A percentile compares a stretch with the other conserved stretches of the same genome.
Conservation (phyloP, 1,140 invertebrate species). For the Xylocopa sonorina region DNA sequence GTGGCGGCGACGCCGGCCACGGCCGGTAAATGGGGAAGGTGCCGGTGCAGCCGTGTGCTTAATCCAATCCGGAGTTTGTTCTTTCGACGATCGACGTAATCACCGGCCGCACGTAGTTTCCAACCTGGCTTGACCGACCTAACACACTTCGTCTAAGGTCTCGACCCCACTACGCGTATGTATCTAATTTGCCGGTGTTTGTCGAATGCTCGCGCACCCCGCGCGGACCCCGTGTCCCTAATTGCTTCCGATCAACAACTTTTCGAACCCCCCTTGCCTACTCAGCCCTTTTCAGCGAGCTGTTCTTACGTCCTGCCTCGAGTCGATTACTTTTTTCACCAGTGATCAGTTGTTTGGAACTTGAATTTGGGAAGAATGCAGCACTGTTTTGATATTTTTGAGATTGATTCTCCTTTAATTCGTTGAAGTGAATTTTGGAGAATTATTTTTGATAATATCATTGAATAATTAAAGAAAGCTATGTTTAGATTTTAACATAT, state of each 20-base stretch:
- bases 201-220: constrained; percentile 49
- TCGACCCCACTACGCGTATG: constrained; percentile 56
- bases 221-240: constrained; percentile 45
- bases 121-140: constrained; percentile 59
- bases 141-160: constrained; percentile 69
- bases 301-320: not conserved
- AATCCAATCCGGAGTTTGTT: constrained; percentile 79
- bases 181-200: constrained; percentile 68
- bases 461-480: not conserved
- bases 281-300: not conserved
- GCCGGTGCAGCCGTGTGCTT: constrained; percentile 70
- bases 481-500: too few relatives aligned
- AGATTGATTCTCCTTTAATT: too few relatives aligned
- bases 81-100: constrained; percentile 79
- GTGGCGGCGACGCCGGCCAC: constrained; percentile 69
- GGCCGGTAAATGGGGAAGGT: constrained; percentile 73
- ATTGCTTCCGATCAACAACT: constrained; percentile 32
- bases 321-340: not conserved
- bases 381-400: too few relatives aligned
- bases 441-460: too few relatives aligned
- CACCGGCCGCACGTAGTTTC: constrained; percentile 73
- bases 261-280: not conserved
- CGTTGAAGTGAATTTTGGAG: too few relatives aligned
- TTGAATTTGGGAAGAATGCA: too few relatives aligned
- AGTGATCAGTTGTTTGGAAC: too few relatives aligned